Conservation (phyloP, 2,888 invertebrate species). For the Tenthredo notha region DNA sequence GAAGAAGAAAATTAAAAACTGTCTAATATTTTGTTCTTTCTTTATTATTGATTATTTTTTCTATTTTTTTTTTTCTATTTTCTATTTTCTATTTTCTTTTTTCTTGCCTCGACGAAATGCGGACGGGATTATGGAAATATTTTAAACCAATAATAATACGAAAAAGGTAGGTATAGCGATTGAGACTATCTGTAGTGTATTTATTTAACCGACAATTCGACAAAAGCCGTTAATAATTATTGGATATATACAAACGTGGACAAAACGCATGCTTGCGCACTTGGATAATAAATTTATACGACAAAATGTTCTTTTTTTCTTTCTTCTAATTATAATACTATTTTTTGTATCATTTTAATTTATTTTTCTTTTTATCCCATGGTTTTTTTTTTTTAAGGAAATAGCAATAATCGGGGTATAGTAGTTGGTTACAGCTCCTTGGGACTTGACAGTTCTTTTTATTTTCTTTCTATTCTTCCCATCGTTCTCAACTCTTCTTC, state of each 20-base stretch:
- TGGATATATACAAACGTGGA: constrained; percentile 19
- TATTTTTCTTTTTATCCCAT: not conserved
- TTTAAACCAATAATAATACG: not conserved
- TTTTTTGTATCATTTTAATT: not conserved
- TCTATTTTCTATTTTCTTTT: not conserved
- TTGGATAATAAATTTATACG: not conserved
- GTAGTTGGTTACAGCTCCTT: not conserved
- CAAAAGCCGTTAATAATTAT: not conserved
- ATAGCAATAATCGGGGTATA: constrained; percentile 21
- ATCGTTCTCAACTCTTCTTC: not conserved
- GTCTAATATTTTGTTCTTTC: no score
- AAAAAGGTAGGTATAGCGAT: not conserved
- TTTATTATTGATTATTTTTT: not conserved
- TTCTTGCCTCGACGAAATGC: not conserved
- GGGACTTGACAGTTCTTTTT: not conserved
- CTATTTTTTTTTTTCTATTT: not conserved
- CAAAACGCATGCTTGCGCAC: no score
- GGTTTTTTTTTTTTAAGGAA: not conserved
- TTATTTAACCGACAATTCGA: constrained; percentile 15
- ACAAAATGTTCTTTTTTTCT: not conserved
- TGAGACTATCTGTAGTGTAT: not conserved
- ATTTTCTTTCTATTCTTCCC: not conserved
- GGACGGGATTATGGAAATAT: not conserved
- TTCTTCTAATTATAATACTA: constrained; percentile 20
- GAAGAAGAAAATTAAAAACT: not conserved